These are phyloP conservation scores for Drosophila burlai DNA, from an alignment of 1,140 invertebrate genomes.

Conservation along the genomic window DNA sequence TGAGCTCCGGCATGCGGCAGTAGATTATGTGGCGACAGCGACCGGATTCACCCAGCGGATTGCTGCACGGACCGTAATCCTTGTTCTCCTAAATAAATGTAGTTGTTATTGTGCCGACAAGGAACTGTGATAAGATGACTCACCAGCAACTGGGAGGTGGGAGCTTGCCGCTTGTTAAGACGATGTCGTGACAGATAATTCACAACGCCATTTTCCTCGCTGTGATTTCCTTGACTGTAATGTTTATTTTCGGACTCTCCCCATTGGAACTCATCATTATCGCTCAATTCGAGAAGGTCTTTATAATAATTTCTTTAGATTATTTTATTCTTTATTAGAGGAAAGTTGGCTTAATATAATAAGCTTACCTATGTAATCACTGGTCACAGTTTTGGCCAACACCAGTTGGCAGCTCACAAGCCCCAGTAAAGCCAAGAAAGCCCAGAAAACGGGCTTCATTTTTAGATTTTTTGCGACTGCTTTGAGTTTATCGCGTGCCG, in stretches of 20 bases:
- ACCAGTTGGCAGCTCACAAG: neutral
- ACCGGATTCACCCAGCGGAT: conserved; percentile 87
- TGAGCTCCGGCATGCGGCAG: conserved; percentile 88
- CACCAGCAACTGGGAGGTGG: conserved; percentile 51
- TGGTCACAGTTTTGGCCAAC: conserved; percentile 39
- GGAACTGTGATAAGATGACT: neutral
- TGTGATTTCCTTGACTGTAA: conserved; percentile 28
- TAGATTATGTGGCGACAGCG: conserved; percentile 88
- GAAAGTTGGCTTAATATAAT: neutral
- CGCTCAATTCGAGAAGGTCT: conserved; percentile 75
- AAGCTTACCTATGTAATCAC: conserved; percentile 52
- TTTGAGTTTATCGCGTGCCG: conserved; percentile 51
- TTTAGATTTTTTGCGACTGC: conserved; percentile 28
- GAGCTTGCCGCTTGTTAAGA: conserved; percentile 64
- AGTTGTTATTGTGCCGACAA: neutral
- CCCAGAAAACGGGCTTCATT: conserved; percentile 36
- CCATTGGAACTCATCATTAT: conserved; percentile 81
- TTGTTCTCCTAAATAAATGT: conserved; percentile 82
- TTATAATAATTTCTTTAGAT: neutral
- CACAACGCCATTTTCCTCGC: conserved; percentile 17
- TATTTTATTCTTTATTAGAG: neutral
- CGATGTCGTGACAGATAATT: conserved; percentile 68
- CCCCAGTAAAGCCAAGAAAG: conserved; percentile 30
- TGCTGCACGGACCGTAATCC: conserved; percentile 87
- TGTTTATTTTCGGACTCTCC: conserved; percentile 60